Conservation (phyloP, 1,140 invertebrate species). For the Ceratina calcarata region DNA sequence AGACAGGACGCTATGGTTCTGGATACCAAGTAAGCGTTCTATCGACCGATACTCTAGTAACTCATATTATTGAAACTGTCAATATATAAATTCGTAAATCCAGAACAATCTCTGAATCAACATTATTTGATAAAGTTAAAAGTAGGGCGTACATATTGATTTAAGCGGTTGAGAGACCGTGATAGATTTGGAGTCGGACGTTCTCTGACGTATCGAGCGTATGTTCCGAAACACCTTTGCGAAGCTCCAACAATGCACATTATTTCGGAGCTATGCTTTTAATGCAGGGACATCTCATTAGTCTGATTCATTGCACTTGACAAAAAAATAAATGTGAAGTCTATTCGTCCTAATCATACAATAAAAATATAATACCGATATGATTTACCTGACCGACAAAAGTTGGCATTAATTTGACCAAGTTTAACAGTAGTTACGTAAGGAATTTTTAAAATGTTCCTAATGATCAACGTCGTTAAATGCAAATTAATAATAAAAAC, state of each 20-base stretch:
- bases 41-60: constrained; percentile 54
- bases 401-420: constrained; percentile 15
- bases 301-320: not conserved
- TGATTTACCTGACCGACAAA: constrained; percentile 12
- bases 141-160: not conserved
- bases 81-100: constrained; percentile 24
- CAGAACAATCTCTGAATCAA: not conserved
- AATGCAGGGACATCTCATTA: not conserved
- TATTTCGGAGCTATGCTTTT: constrained; percentile 3
- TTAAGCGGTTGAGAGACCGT: not conserved
- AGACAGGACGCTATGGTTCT: constrained; percentile 23
- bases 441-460: constrained; percentile 15
- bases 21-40: constrained; percentile 34
- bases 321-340: no score
- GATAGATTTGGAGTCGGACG: not conserved
- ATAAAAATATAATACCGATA: not conserved
- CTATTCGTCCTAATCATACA: not conserved
- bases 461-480: not conserved
- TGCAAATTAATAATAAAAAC: not conserved
- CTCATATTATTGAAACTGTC: not conserved
- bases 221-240: constrained; percentile 4
- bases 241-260: constrained; percentile 10
- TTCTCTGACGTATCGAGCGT: constrained; percentile 3
- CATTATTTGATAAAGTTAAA: not conserved
- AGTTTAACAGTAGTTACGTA: constrained; percentile 37